Evolutionary conservation across 2,113 vertebrate species (phyloP), one percentile per base, ranked within the genome.

Genomic region (Esox niger): DNA sequence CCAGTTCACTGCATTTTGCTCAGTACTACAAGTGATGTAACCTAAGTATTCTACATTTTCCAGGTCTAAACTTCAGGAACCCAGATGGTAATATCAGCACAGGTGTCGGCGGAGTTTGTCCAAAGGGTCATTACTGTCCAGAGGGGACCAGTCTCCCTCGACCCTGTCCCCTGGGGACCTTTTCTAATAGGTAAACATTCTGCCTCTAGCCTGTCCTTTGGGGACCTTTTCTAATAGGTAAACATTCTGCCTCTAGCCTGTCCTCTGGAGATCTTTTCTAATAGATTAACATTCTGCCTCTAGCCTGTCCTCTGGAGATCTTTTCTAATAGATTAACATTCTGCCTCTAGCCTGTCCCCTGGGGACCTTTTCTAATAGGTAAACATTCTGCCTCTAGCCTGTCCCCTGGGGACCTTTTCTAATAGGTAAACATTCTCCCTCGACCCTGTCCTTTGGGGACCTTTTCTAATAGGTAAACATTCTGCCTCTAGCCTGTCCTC

Each of bases 351-450:
- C n/a, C n/a, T n/a, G n/a, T n/a, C n/a, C n/a, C n/a, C n/a, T n/a
- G n/a, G n/a, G n/a, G n/a, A n/a, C n/a, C n/a, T n/a, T 91, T 82
- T 97, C 96, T 2, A 83, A 93, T 79, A 91, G 91, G 95, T 98
- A n/a, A n/a, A n/a, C n/a, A n/a, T n/a, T n/a, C n/a, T n/a, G n/a
- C n/a, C n/a, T n/a, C n/a, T n/a, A n/a, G n/a, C n/a, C n/a, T n/a
- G n/a, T n/a, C n/a, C n/a, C n/a, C n/a, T n/a, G n/a, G n/a, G n/a
- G n/a, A n/a, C n/a, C n/a, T n/a, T 91, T 82, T 97, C 96, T 2
- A 83, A 93, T 79, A 91, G 91, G 95, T 98, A n/a, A n/a, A n/a
- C n/a, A n/a, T n/a, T n/a, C n/a, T n/a, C n/a, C n/a, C n/a, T n/a
- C n/a, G n/a, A n/a, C n/a, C n/a, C n/a, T n/a, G n/a, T n/a, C n/a